phyloP scores from a whole-genome alignment of 2,113 vertebrate genomes.

The human (Homo sapiens) region GRCh38 chr1:198438501-198439000 shows the following conservation, averaged over 20 bases:
- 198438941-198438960: background rate
- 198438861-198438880: background rate
- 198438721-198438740: background rate
- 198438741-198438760: background rate
- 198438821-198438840: background rate
- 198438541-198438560: background rate
- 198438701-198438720: background rate
- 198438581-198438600: background rate
- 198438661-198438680: background rate
- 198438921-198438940: background rate
- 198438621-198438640: background rate
- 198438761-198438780: background rate
- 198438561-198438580: background rate
- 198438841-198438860: background rate
- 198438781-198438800: background rate
- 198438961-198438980: fast-evolving
- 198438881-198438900: background rate
- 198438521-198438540: background rate
- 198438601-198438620: background rate
- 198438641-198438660: background rate
- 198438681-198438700: background rate
- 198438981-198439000: too few species aligned
- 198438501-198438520: background rate
- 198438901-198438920: too few species aligned
- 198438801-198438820: background rate